Evolutionary conservation across 1,140 invertebrate genomes (phyloP).

Genomic region (Pseudomyrmex dendroicus): DNA sequence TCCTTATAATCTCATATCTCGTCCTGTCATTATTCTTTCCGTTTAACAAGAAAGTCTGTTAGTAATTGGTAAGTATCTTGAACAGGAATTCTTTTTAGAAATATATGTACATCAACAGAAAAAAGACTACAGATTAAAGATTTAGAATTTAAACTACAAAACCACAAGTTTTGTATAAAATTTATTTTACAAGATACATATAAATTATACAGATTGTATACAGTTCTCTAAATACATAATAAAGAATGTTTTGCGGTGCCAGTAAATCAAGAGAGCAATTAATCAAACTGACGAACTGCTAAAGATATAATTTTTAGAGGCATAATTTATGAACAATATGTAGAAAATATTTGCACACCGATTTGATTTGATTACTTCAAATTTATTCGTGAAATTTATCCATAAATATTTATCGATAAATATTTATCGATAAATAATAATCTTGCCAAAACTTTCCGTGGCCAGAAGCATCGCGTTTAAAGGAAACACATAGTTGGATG

Average conservation of each 20-base stretch:
- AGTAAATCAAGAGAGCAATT: constrained; percentile 23
- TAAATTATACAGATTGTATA: constrained; percentile 30
- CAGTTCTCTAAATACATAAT: background rate
- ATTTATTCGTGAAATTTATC: background rate
- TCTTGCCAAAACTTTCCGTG: background rate
- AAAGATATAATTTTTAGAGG: background rate
- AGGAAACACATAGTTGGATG: background rate
- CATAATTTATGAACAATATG: constrained; percentile 25
- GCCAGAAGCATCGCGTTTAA: background rate
- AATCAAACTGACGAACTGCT: constrained; percentile 19
- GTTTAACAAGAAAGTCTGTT: background rate
- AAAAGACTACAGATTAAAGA: background rate
- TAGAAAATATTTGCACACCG: constrained; percentile 9
- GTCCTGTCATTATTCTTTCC: constrained; percentile 1
- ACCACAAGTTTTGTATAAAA: background rate
- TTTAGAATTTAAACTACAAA: background rate
- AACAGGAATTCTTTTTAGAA: constrained; percentile 14
- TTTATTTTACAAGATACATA: constrained; percentile 27
- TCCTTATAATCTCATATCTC: constrained; percentile 30
- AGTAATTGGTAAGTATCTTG: background rate
- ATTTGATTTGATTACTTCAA: background rate
- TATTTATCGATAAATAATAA: constrained; percentile 5
- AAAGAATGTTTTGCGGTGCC: background rate
- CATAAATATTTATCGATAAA: background rate
- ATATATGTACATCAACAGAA: background rate